Conservation (phyloP, 2,113 vertebrate genomes). For the Platichthys stellatus region DNA sequence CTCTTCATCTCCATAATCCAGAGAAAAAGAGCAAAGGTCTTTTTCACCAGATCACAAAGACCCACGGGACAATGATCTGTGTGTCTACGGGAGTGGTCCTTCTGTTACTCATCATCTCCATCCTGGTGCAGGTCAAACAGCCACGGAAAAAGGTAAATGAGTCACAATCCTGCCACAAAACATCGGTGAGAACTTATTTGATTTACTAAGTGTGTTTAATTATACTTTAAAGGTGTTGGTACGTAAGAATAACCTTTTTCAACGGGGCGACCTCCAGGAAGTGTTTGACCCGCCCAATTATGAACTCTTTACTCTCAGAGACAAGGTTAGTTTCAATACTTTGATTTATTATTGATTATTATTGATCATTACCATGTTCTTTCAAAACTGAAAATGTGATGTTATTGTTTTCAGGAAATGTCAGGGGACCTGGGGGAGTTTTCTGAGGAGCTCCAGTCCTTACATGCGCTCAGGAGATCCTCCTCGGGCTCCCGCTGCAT, state of each 20-base stretch:
- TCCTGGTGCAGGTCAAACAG: slow-evolving; percentile 95
- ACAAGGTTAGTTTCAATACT: slow-evolving; percentile 76
- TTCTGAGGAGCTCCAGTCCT: slow-evolving; percentile 91
- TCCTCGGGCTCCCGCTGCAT: slow-evolving; percentile 90
- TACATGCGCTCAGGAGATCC: slow-evolving; percentile 89
- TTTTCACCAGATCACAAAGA: slow-evolving; percentile 92
- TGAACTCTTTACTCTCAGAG: slow-evolving; percentile 91
- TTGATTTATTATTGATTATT: neutral
- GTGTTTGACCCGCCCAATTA: slow-evolving; percentile 95
- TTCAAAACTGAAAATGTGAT: neutral
- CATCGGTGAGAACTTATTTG: neutral
- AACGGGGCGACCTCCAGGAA: slow-evolving; percentile 90
- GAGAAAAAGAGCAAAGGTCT: slow-evolving; percentile 89
- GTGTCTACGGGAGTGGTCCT: slow-evolving; percentile 92
- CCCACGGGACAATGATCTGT: slow-evolving; percentile 92
- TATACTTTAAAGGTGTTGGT: slow-evolving; percentile 81
- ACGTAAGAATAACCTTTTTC: slow-evolving; percentile 89
- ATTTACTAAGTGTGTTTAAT: slow-evolving; percentile 1
- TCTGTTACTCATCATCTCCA: slow-evolving; percentile 92
- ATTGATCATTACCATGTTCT: neutral
- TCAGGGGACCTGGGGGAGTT: slow-evolving; percentile 90
- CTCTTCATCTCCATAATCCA: slow-evolving; percentile 61
- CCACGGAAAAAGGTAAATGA: slow-evolving; percentile 89
- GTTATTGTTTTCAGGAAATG: slow-evolving; percentile 78
- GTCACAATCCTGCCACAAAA: neutral